Evolutionary conservation across 2,797 vertebrate species (phyloP), one percentile per base, ranked within the genome.

Genomic region (Choloepus didactylus): DNA sequence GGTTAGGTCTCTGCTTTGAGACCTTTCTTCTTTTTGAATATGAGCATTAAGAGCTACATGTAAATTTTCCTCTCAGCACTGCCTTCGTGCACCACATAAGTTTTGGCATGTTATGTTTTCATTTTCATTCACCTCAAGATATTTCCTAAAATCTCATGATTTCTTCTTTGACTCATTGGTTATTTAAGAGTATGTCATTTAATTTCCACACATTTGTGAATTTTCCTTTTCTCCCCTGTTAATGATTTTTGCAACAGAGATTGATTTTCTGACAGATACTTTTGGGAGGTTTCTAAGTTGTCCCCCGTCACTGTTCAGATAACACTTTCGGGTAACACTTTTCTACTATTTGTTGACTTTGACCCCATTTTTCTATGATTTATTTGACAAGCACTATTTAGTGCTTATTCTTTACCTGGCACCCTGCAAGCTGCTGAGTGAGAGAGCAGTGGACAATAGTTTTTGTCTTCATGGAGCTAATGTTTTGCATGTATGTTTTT

Each of bases 331-430:
- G 59, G 56, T 84, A n/a, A 44, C 41, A 44, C 41, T 64, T 70
- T 76, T 67, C 54, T 76, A 3, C 64, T 49, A 62, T 46, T 46
- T 69, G 25, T 7, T 80, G 70, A 29, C 73, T 82, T 92, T 14
- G 14, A 9, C 69, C 29, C 25, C 25, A 73, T 82, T 92, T 95
- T 87, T 87, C 59, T 93, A 67, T 96, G 14, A 11, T 93, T 77
- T 56, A 41, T 76, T 93, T 21, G 62, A 2, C 31, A 82, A 80
- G 31, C 23, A 25, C 41, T 82, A 75, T 19, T 41, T 59, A 73
- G 82, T 35, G 41, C 31, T 75, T 41, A 21, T 23, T 79, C 31
- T 49, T 6, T 21, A 6, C 21, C 46, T 21, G 51, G 46, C 25
- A 0, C 3, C 35, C 3, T 41, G 25, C 8, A 31, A n/a, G 73